Base-by-base conservation (phyloP, 2,888 invertebrate genomes). In the Drosophila barbarae region DNA sequence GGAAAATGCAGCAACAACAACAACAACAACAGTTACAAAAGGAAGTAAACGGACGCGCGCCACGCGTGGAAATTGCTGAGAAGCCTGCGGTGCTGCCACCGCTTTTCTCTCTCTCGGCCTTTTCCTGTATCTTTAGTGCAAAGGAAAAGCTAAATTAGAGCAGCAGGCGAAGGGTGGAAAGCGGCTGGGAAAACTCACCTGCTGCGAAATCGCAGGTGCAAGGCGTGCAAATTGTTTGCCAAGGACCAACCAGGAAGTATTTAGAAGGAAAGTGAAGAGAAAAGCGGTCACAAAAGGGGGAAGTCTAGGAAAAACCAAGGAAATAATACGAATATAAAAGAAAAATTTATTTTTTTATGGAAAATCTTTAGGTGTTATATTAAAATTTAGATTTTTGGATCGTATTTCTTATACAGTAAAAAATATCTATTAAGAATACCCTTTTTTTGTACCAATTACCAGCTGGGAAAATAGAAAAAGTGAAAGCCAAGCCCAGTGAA, bases 71-170 rank as follows among this genome's bases (percentile, higher is more conserved):
- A 80, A 83, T 77, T 79, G 81, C 81, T 63, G 63, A 59, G 56
- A 30, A 59, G 76, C 85, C 79, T 76, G 84, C 71, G 84, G 86
- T 52, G 55, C 30, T 46, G 51, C 30, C 46, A 21, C 30, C 46
- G 21, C 13, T 13, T 30, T 46, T 13, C 42, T 18, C 30, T 21
- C 72, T 68, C 56, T 21, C 21, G 50, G 53, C 66, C 53, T 67
- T 32, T 38, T 41, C 39, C 59, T 50, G 21, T 21, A 12, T 42
- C 49, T 30, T 35, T 23, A 49, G 23, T 55, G 57, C 55, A 69
- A 82, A 77, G 84, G 85, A 71, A 67, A 42, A 53, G 65, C 72
- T 56, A 79, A 79, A 85, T 85, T 85, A 85, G 79, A 79, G 85
- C 78, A 81, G 39, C 51, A 6, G 46, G 61, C 42, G 9, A 23